Evolutionary conservation across 2,797 vertebrate species (phyloP), one percentile per base, ranked within the genome.

Genomic region (Acipenser transmontanus): DNA sequence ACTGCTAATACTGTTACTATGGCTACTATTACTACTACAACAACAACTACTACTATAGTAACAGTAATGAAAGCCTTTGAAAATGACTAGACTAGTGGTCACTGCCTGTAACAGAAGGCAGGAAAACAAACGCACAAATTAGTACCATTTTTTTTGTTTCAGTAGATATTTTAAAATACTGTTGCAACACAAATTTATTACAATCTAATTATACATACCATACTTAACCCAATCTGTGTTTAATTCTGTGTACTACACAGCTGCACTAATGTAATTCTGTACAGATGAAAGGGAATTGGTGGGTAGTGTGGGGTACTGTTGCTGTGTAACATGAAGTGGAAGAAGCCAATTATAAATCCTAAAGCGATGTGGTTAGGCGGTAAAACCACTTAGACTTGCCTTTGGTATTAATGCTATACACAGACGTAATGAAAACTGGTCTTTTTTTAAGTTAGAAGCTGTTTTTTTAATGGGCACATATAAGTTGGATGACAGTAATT

Each of bases 261-360:
- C 75, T 63, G 74, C 54, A 70, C 75, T 81, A 80, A 81, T 86
- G 78, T 77, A 67, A 83, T 81, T 84, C 82, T 73, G 78, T 64
- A 62, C 65, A 85, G 81, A 88, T 87, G 80, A 89, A 87, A 86
- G 74, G 61, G 76, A 72, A 67, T 69, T 66, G 70, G 20, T 59
- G 73, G 73, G 69, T 76, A 79, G 77, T 71, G 71, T 68, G 78
- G 76, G 80, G 81, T 83, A 81, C 71, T 73, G 77, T 75, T 75
- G 72, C 75, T 76, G 70, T 77, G 70, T 78, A 78, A 81, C 69
- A 66, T 20, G 73, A 68, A 71, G 67, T 52, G 71, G 73, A 59
- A 70, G 73, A 66, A 70, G 76, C 81, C 84, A 85, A 85, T 89
- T 87, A 84, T 72, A 82, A 77, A 70, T 71, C 71, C 65, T 68